Evolutionary conservation across 64 coral and sea anemone species (phyloP).

Genomic region (Catalaphyllia jardinei): DNA sequence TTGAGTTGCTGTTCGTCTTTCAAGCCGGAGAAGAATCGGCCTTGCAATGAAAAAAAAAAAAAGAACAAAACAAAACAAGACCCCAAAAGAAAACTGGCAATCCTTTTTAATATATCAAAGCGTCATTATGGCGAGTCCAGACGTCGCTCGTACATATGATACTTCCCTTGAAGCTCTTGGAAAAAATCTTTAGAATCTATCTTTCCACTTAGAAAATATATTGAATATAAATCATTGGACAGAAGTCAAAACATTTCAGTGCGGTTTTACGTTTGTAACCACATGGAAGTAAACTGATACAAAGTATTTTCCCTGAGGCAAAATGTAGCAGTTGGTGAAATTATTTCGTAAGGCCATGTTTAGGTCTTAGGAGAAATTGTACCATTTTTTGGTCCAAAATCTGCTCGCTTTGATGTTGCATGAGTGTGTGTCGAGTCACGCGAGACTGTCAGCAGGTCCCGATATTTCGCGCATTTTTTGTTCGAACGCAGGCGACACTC

Average conservation of each 20-base stretch:
- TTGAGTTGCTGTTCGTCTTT: too few relatives aligned
- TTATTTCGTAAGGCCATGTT: background rate
- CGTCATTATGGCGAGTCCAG: too few relatives aligned
- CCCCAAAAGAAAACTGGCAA: too few relatives aligned
- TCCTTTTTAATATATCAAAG: too few relatives aligned
- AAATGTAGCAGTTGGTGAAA: background rate
- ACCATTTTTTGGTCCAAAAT: background rate
- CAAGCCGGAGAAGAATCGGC: too few relatives aligned
- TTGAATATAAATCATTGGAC: background rate
- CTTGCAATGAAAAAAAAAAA: too few relatives aligned
- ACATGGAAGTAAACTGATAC: too few relatives aligned
- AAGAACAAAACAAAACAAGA: too few relatives aligned
- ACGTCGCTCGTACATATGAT: too few relatives aligned
- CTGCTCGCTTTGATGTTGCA: constrained; percentile 2
- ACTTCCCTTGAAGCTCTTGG: too few relatives aligned
- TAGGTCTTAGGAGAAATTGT: background rate
- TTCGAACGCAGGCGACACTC: constrained; percentile 4
- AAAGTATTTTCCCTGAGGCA: too few relatives aligned
- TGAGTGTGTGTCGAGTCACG: background rate
- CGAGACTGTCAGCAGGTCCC: background rate
- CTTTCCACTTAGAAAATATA: background rate
- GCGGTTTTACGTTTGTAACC: background rate
- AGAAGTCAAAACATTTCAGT: background rate
- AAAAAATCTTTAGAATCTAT: too few relatives aligned
- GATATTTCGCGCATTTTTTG: constrained; percentile 45